Conservation (phyloP, 2,888 invertebrate species). For the Choristoneura rosaceana region DNA sequence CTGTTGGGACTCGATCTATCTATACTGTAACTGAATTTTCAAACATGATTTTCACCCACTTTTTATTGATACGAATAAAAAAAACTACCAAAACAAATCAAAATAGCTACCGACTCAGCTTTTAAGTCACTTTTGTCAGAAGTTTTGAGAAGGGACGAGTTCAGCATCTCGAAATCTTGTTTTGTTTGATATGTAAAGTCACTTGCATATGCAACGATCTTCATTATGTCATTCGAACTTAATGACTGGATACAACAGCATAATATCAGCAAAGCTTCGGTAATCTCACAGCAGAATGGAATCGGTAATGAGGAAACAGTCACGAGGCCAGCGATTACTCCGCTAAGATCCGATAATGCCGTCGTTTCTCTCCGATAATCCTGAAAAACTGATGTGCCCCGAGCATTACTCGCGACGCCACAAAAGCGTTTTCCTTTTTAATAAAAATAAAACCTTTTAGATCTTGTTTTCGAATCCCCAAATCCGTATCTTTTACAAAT, state of each 20-base stretch:
- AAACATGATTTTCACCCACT: too few species aligned
- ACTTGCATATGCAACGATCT: neutral
- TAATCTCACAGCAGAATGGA: slow-evolving; percentile 57
- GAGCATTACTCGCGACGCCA: slow-evolving; percentile 59
- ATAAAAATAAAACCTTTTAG: slow-evolving; percentile 68
- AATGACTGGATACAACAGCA: slow-evolving; percentile 5
- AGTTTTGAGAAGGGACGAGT: neutral
- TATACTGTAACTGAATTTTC: too few species aligned
- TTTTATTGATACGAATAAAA: too few species aligned
- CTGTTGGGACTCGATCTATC: too few species aligned
- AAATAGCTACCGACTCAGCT: too few species aligned
- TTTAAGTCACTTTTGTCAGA: neutral
- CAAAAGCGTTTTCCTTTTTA: slow-evolving; percentile 66
- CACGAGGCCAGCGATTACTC: slow-evolving; percentile 69
- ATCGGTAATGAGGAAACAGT: slow-evolving; percentile 75
- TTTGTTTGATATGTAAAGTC: neutral
- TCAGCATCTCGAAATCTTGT: neutral
- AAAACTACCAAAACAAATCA: too few species aligned
- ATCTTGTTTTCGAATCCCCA: slow-evolving; percentile 25
- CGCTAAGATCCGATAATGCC: slow-evolving; percentile 78
- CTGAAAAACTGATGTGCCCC: slow-evolving; percentile 76
- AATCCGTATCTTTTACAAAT: slow-evolving; percentile 31
- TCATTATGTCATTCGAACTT: neutral
- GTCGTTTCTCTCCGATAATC: slow-evolving; percentile 80
- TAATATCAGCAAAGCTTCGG: slow-evolving; percentile 44